phyloP scores from a whole-genome alignment of 2,797 vertebrate genomes.

The Ispidina picta region DNA sequence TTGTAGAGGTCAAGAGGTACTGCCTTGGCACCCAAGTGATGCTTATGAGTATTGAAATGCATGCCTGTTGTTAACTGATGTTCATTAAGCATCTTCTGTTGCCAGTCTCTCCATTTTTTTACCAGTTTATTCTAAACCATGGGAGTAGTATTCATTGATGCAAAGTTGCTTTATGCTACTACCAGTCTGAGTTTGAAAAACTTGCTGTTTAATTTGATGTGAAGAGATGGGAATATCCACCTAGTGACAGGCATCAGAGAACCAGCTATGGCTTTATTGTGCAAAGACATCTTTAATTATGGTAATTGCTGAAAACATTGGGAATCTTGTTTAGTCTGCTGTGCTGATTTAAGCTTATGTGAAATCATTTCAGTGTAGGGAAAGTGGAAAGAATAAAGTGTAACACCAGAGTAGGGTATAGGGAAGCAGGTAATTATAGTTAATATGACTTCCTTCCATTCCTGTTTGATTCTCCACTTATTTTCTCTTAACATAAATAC shows the following conservation, averaged over 20 bases:
- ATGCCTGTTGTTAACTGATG: not conserved
- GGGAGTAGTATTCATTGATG: not conserved
- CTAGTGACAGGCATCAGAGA: not conserved
- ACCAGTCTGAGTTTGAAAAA: not conserved
- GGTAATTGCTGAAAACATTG: slow-evolving; percentile 13
- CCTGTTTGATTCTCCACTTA: not conserved
- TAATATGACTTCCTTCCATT: not conserved
- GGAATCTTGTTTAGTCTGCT: not conserved
- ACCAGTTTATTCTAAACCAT: not conserved
- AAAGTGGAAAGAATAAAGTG: not conserved
- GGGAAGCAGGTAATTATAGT: not conserved
- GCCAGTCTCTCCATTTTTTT: not conserved
- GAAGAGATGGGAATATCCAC: not conserved
- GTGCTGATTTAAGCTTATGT: not conserved
- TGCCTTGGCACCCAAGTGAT: not conserved
- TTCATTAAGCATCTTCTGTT: not conserved
- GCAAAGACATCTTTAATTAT: slow-evolving; percentile 21
- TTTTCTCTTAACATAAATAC: not conserved
- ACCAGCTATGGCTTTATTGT: slow-evolving; percentile 7
- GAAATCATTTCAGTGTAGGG: not conserved
- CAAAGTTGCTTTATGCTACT: not conserved
- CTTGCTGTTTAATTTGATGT: not conserved
- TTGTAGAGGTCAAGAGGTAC: not conserved
- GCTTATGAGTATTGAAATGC: not conserved
- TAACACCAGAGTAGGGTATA: not conserved